Conservation (phyloP, 2,113 vertebrate genomes). For the Himantopus leucocephalus region DNA sequence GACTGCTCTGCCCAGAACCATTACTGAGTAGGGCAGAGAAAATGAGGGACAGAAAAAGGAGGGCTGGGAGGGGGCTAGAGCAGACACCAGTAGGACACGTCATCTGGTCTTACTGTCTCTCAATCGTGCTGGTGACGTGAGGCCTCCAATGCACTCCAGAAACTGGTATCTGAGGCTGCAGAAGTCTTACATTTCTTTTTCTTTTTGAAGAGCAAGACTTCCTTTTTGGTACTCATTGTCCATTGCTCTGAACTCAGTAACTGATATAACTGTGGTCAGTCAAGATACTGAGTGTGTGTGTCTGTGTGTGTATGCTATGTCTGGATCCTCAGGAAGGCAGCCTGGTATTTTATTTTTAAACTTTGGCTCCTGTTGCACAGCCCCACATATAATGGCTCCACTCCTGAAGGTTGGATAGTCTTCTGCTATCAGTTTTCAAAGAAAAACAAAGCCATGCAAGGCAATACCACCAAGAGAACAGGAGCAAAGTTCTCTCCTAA, state of each 20-base stretch:
- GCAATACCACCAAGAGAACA: conserved; percentile 22
- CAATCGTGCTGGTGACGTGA: neutral
- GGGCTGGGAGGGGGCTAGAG: neutral
- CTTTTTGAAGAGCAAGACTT: conserved; percentile 16
- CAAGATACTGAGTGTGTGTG: neutral
- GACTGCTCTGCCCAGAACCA: neutral
- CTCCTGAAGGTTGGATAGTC: conserved; percentile 65
- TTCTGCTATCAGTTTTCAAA: conserved; percentile 71
- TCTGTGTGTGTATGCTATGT: conserved; percentile 30
- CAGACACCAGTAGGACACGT: neutral
- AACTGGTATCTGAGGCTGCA: neutral
- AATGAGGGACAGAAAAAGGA: neutral
- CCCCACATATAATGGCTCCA: conserved; percentile 63
- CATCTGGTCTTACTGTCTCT: neutral
- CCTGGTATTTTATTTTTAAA: conserved; percentile 76
- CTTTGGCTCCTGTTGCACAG: conserved; percentile 57
- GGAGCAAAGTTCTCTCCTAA: conserved; percentile 23
- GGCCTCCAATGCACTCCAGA: neutral
- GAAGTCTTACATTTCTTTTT: neutral
- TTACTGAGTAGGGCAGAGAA: neutral
- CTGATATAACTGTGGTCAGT: neutral
- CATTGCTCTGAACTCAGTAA: neutral
- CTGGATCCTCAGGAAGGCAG: conserved; percentile 68
- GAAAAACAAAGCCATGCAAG: conserved; percentile 37
- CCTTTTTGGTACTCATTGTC: neutral